Base-by-base conservation (phyloP, 2,888 invertebrate species). In the Apamea monoglypha region DNA sequence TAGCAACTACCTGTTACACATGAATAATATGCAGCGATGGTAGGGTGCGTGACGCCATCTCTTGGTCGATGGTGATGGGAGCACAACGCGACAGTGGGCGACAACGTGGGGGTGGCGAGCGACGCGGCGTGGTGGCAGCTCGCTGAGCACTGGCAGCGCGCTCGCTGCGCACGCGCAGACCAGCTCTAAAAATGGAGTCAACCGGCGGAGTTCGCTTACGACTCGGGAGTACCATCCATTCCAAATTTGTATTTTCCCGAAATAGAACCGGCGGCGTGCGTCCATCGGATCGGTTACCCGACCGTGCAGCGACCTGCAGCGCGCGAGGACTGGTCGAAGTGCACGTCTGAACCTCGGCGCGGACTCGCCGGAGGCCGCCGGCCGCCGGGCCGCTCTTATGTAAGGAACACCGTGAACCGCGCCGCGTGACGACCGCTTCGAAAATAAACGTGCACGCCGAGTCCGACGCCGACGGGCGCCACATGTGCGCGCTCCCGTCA, bases 181-280 rank as follows among this genome's bases (percentile, higher is more conserved):
- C 96, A 96, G 95, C 95, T 96, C 97, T 97, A 97, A 97, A 97
- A 97, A 96, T 96, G 97, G 97, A 96, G 93, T 95, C 96, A 94
- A 95, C 95, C 95, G 95, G 92, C 94, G 96, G 96, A 95, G 96
- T 96, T 96, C 95, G 96, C 96, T 96, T 95, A 94, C 96, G 95
- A 95, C 93, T 95, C 95, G 95, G 95, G 95, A 96, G 96, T 96
- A 96, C 96, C 96, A 96, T 96, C 96, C 96, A 96, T 96, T 97
- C 98, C 98, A 98, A 98, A 98, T 98, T 98, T 98, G 98, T 98
- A 98, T 98, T 98, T 98, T 98, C 98, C 97, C 97, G 97, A 98
- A 98, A 98, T 98, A 98, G 96, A 95, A 90, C 92, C 96, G 97
- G 94, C 96, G 97, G 96, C 97, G 96, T 91, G 95, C 96, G 96